phyloP scores from a whole-genome alignment of 2,888 invertebrate genomes.

The Cheilosia pagana region DNA sequence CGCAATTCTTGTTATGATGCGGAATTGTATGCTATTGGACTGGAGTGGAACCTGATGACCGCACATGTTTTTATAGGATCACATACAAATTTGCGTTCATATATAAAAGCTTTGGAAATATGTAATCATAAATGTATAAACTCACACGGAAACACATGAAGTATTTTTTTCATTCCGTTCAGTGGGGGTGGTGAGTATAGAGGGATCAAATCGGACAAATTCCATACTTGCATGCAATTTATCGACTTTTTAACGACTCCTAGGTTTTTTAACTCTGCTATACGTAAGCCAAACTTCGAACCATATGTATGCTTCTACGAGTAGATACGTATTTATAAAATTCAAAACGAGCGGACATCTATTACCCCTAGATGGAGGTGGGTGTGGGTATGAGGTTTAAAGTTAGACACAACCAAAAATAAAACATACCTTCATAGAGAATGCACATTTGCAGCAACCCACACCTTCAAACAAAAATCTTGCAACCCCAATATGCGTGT shows the following conservation, averaged over 20 bases:
- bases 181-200: conserved; percentile 10
- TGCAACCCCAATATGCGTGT: not conserved
- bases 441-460: conserved; percentile 5
- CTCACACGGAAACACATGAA: conserved; percentile 29
- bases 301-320: not conserved
- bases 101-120: conserved; percentile 21
- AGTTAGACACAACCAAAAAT: conserved; percentile 27
- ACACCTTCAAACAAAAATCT: not conserved
- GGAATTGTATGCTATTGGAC: conserved; percentile 28
- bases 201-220: conserved; percentile 28
- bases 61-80: conserved; percentile 18
- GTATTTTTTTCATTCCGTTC: conserved; percentile 27
- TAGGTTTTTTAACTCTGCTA: not conserved
- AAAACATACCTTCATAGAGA: not conserved
- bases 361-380: not conserved
- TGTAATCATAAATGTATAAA: conserved; percentile 37
- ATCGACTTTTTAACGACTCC: conserved; percentile 37
- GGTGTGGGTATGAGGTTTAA: conserved; percentile 29
- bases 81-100: not conserved
- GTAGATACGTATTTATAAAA: not conserved
- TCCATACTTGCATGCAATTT: conserved; percentile 31
- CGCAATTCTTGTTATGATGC: conserved; percentile 36
- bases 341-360: conserved; percentile 31
- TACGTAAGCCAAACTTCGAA: conserved; percentile 2
- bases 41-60: conserved; percentile 35